A percentile compares a stretch with the other conserved stretches of the same genome.
Evolutionary conservation across 2,113 vertebrate species (phyloP).

Genomic region (Caretta caretta): DNA sequence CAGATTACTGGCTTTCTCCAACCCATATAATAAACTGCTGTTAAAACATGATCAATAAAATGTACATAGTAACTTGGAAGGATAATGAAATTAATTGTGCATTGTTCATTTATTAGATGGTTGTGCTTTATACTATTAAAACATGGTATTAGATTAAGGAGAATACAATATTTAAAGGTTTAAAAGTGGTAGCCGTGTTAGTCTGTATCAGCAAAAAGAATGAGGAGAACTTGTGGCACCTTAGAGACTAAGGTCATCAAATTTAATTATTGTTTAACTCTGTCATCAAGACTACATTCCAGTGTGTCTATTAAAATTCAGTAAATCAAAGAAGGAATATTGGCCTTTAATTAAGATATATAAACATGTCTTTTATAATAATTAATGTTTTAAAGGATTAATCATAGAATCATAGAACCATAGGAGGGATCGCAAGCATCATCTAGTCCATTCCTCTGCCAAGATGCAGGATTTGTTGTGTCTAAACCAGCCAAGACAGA

Average conservation of each 20-base stretch:
- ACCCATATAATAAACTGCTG: neutral
- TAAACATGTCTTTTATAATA: too few species aligned
- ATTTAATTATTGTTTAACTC: neutral
- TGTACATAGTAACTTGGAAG: neutral
- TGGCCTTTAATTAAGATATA: too few species aligned
- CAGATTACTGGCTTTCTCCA: neutral
- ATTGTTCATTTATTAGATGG: neutral
- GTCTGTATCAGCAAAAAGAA: too few species aligned
- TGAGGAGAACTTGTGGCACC: too few species aligned
- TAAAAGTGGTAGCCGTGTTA: too few species aligned
- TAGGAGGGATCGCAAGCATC: too few species aligned
- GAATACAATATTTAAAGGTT: neutral
- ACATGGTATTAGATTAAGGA: neutral
- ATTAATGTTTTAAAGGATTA: too few species aligned
- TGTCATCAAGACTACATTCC: neutral
- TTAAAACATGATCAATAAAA: neutral
- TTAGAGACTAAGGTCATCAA: neutral
- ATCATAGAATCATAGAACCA: too few species aligned
- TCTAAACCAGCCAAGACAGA: too few species aligned
- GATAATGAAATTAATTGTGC: neutral
- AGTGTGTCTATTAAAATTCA: neutral
- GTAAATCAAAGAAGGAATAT: too few species aligned
- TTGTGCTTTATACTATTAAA: neutral
- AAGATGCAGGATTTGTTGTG: too few species aligned
- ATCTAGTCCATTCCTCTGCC: too few species aligned